Evolutionary conservation across 2,113 vertebrate genomes (phyloP).

Genomic region (Tragulus kanchil): DNA sequence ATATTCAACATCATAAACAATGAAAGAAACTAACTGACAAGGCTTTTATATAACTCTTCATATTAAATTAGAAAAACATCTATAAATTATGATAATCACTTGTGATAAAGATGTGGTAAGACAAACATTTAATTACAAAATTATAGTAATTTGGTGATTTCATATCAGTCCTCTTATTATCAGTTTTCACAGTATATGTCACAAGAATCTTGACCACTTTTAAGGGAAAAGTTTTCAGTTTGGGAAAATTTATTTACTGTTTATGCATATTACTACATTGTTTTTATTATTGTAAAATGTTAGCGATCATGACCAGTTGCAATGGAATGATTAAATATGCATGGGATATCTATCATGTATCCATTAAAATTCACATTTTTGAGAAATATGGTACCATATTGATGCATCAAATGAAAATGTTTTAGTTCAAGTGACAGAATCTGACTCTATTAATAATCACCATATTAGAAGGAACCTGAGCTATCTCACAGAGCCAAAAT

Average conservation of each 20-base stretch:
- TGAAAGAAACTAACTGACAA: constrained; percentile 2
- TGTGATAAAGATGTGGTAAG: background rate
- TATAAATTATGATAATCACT: constrained; percentile 34
- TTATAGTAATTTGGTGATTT: constrained; percentile 3
- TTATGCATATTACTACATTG: constrained; percentile 15
- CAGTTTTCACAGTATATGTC: background rate
- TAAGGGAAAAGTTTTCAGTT: constrained; percentile 19
- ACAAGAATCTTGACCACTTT: constrained; percentile 40
- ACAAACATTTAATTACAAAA: constrained; percentile 15
- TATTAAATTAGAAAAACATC: background rate
- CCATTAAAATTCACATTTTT: constrained; percentile 1
- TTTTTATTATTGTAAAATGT: constrained; percentile 44
- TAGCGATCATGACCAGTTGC: background rate
- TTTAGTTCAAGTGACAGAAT: constrained; percentile 32
- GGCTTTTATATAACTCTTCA: background rate
- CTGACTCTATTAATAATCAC: background rate
- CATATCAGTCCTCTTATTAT: background rate
- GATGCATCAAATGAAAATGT: background rate
- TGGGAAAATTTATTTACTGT: background rate
- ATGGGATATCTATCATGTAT: background rate
- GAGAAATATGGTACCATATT: background rate
- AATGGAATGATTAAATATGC: background rate
- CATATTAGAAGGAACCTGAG: background rate
- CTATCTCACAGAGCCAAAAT: background rate
- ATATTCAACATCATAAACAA: background rate